Conservation (phyloP, 2,797 vertebrate species). For the Poeciliopsis infans region DNA sequence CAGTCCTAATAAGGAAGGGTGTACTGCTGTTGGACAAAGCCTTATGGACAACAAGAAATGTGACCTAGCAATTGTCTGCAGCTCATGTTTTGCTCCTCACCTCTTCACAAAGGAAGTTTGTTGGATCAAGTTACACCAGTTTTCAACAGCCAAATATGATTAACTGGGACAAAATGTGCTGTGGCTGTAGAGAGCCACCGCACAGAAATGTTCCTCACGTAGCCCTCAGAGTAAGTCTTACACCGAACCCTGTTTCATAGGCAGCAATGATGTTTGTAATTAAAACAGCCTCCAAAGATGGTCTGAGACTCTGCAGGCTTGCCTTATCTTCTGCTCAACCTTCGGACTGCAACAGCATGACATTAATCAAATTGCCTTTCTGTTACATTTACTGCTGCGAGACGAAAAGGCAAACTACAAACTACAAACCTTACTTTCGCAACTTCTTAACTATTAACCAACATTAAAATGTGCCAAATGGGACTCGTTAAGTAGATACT, state of each 20-base stretch:
- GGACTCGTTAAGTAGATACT: background rate
- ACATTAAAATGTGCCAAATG: background rate
- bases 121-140: slow-evolving; percentile 59
- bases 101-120: slow-evolving; percentile 18
- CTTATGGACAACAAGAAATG: slow-evolving; percentile 24
- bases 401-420: slow-evolving; percentile 17
- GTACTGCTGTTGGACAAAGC: slow-evolving; percentile 2
- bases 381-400: slow-evolving; percentile 10
- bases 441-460: background rate
- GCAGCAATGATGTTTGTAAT: slow-evolving; percentile 14
- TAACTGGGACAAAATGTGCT: slow-evolving; percentile 13
- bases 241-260: slow-evolving; percentile 25
- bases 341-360: slow-evolving; percentile 31
- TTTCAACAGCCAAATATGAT: slow-evolving; percentile 20
- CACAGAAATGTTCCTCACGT: slow-evolving; percentile 23
- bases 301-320: slow-evolving; percentile 13
- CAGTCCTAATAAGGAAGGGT: slow-evolving; percentile 26
- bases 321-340: slow-evolving; percentile 52
- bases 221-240: slow-evolving; percentile 26
- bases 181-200: slow-evolving; percentile 13
- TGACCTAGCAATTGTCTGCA: slow-evolving; percentile 41
- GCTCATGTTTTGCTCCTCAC: slow-evolving; percentile 21
- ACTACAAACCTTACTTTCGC: slow-evolving; percentile 10
- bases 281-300: slow-evolving; percentile 21
- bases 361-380: background rate